Base-by-base conservation (phyloP, 2,888 invertebrate species). In the Perizoma flavofasciatum region DNA sequence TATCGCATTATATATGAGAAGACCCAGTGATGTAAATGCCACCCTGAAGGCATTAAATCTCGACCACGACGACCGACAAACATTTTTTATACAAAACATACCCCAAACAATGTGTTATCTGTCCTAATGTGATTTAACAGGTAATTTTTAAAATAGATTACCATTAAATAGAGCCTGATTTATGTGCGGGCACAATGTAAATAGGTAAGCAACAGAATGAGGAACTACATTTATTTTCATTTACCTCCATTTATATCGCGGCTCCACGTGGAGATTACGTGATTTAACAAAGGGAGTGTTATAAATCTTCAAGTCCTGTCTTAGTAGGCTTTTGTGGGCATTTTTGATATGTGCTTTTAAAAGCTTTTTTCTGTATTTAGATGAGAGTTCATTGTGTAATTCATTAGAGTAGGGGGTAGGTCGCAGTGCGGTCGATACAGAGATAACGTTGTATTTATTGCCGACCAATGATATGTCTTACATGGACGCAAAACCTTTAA, bases 291-390 rank as follows among this genome's bases (percentile, higher is more conserved):
- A 92, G 87, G 89, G 85, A 83, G 84, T 77, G 86, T 82, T 79
- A 92, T 92, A 92, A 92, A 92, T 92, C 89, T 86, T 81, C 72
- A 73, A 79, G 86, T 85, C 88, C 89, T 89, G 91, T 92, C 92
- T 92, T 91, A 91, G 92, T 88, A 92, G 90, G 91, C 92, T 89
- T 87, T 89, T 89, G 91, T 91, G 88, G 88, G 90, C 82, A 92
- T 90, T 92, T 91, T 92, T 92, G 92, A 92, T 91, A 89, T 92
- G 92, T 92, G 92, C 91, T 88, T 92, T 90, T 92, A 92, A 92
- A 92, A 92, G 92, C 91, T 92, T 92, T 92, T 92, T 92, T 92
- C 89, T 92, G 92, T 92, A 92, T 92, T 91, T 89, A 92, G 91
- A 92, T 91, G 92, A 92, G 92, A 88, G 84, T 89, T 92, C 90